phyloP scores from a whole-genome alignment of 2,888 invertebrate genomes.

The Cheilosia pagana region DNA sequence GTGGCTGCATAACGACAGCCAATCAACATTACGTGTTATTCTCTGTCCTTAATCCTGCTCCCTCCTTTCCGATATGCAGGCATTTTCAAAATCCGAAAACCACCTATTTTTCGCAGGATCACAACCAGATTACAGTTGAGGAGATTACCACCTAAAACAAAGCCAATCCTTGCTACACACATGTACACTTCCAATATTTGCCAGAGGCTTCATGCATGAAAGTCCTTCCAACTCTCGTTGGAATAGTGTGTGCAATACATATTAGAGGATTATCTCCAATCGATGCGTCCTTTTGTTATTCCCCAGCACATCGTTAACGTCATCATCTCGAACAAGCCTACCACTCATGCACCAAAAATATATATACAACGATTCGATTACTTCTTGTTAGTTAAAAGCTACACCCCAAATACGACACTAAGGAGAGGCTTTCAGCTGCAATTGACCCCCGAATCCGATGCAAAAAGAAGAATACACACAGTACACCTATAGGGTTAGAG shows the following conservation, averaged over 20 bases:
- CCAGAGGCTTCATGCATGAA: constrained; percentile 30
- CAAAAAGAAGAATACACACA: constrained; percentile 7
- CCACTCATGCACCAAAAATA: constrained; percentile 28
- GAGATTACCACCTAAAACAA: constrained; percentile 9
- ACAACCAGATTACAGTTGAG: constrained; percentile 28
- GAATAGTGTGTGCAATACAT: constrained; percentile 50
- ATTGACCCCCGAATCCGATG: constrained; percentile 37
- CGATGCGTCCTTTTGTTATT: constrained; percentile 58
- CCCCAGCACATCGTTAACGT: constrained; percentile 42
- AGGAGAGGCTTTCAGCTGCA: constrained; percentile 54
- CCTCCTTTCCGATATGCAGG: neutral
- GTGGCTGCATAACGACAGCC: too few species aligned
- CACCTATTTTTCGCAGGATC: constrained; percentile 29
- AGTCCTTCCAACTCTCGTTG: constrained; percentile 50
- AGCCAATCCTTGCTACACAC: neutral
- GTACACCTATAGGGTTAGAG: neutral
- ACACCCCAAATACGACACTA: constrained; percentile 49
- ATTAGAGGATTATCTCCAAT: constrained; percentile 65
- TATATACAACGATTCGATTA: constrained; percentile 53
- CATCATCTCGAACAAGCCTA: constrained; percentile 36
- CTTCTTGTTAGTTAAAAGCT: constrained; percentile 71
- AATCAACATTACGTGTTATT: too few species aligned
- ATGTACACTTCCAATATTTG: constrained; percentile 22
- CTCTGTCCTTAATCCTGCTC: too few species aligned
- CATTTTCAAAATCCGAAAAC: constrained; percentile 11